These are phyloP conservation scores for Leptodirus hochenwartii DNA, from an alignment of 2,888 invertebrate genomes.

Conservation along the genomic window DNA sequence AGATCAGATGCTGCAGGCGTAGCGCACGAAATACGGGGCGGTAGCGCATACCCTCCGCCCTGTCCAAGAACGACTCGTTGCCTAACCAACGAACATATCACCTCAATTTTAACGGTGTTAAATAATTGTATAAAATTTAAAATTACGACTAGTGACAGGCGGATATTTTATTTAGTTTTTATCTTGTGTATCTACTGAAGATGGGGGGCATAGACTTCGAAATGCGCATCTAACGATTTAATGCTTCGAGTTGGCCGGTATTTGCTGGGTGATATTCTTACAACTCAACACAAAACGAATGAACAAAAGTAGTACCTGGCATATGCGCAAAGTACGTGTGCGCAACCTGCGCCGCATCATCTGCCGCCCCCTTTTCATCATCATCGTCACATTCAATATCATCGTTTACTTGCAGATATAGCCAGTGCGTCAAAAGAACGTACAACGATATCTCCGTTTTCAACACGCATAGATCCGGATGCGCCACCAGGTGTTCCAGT, in stretches of 20 bases:
- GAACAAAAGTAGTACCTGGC: no score
- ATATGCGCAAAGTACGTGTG: no score
- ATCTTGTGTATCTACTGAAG: no score
- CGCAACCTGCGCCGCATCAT: no score
- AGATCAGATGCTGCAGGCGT: constrained; percentile 46
- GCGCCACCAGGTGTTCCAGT: constrained; percentile 42
- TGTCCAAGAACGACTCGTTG: constrained; percentile 36
- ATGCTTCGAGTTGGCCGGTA: no score
- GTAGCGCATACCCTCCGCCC: constrained; percentile 38
- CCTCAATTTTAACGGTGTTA: no score
- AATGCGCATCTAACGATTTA: no score
- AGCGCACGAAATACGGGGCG: constrained; percentile 42
- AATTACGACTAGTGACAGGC: background rate
- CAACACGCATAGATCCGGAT: constrained; percentile 50
- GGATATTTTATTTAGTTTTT: no score
- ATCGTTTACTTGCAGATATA: constrained; percentile 34
- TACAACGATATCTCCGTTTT: constrained; percentile 66
- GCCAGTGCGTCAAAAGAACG: constrained; percentile 50
- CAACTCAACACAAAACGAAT: no score
- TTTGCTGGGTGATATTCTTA: no score
- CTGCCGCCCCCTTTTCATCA: constrained; percentile 17
- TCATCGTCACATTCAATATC: constrained; percentile 14
- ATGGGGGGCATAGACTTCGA: no score
- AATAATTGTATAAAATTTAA: background rate
- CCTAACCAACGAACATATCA: constrained; percentile 13